These are phyloP conservation scores for Drosophila fulvimacula DNA, from an alignment of 2,888 invertebrate species.

Conservation along the genomic window DNA sequence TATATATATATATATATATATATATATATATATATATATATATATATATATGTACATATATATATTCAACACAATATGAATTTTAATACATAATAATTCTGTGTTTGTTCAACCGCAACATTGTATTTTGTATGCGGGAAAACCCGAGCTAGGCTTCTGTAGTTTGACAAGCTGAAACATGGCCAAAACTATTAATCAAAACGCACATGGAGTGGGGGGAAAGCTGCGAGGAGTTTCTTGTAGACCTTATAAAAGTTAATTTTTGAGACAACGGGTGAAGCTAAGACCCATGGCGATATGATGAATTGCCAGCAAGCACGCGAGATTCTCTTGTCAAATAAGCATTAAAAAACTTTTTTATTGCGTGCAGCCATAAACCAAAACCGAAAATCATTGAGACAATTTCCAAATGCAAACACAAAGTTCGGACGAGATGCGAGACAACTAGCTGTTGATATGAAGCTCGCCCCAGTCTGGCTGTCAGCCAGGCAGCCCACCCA, in stretches of 20 bases:
- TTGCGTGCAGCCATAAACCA: conserved; percentile 38
- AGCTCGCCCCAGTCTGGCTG: not conserved
- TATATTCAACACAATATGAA: not conserved
- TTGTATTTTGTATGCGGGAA: not conserved
- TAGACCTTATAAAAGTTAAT: conserved; percentile 1
- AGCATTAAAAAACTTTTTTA: conserved; percentile 42
- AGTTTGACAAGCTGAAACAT: conserved; percentile 18
- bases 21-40: not conserved
- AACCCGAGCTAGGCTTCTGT: conserved; percentile 6
- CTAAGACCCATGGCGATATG: conserved; percentile 18
- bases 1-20: not conserved
- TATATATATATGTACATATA: not conserved
- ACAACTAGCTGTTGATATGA: conserved; percentile 25
- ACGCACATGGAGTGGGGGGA: not conserved
- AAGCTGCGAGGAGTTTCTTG: not conserved
- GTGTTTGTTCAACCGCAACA: not conserved
- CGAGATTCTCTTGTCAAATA: conserved; percentile 23
- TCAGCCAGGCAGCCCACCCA: not conserved
- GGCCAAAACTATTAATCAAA: conserved; percentile 32
- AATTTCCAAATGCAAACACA: conserved; percentile 23
- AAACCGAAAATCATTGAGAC: conserved; percentile 38
- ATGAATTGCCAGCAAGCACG: conserved; percentile 38
- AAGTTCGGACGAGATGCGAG: not conserved
- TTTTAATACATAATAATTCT: not conserved
- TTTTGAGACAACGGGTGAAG: not conserved